Conservation (phyloP, 2,797 vertebrate species). For the Cheirogaleus major region DNA sequence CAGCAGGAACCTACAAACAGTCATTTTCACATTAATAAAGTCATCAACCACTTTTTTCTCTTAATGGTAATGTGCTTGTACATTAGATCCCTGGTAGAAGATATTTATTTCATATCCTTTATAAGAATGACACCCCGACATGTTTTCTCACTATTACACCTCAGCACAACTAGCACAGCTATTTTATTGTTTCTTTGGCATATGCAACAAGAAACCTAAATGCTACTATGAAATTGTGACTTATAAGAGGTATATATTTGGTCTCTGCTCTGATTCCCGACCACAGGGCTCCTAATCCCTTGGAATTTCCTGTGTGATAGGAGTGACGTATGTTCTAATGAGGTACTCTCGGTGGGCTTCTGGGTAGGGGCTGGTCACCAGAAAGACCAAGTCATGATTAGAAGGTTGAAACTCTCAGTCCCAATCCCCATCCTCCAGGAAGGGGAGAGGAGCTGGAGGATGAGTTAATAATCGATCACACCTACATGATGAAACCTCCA, state of each 20-base stretch:
- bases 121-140: not conserved
- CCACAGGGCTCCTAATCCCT: not conserved
- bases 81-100: not conserved
- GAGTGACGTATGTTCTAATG: not conserved
- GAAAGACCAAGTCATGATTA: not conserved
- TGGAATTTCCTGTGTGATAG: not conserved
- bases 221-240: not conserved
- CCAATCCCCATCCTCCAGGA: not conserved
- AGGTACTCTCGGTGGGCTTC: too few relatives aligned
- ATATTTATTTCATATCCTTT: not conserved
- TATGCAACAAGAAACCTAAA: not conserved
- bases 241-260: not conserved
- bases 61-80: not conserved
- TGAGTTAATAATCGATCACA: not conserved
- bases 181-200: not conserved
- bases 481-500: not conserved
- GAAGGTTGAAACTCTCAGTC: not conserved
- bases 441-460: not conserved
- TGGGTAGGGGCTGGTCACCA: not conserved
- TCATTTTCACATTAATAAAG: not conserved
- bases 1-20: not conserved
- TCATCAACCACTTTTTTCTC: not conserved
- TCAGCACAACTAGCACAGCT: not conserved
- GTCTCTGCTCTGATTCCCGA: not conserved
- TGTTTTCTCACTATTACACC: not conserved